Base-by-base conservation (phyloP, 2,113 vertebrate species). In the Machaerirhynchus nigripectus region DNA sequence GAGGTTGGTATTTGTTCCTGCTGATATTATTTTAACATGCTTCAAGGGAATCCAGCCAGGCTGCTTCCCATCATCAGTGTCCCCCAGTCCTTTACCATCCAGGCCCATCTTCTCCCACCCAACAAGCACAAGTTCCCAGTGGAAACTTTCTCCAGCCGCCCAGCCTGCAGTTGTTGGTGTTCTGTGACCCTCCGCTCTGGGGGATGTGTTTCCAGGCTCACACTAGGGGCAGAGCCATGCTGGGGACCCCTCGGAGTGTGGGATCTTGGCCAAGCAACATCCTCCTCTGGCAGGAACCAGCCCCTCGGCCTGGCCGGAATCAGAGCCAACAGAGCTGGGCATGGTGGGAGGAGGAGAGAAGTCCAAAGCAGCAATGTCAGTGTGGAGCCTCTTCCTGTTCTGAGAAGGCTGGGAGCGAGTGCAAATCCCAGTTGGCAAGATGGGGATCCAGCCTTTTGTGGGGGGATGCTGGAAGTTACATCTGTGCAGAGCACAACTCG, bases 281-380 rank as follows among this genome's bases (percentile, higher is more conserved):
- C 33, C 26, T 75, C 19, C 17, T 70, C 52, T 60, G 6, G 57
- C 0, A 20, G 50, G 42, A 75, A 14, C 4, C 27, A 50, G 14
- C 19, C 17, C 65, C 61, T 15, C 7, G 57, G 33, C 23, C 26
- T 0, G 1, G 70, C 78, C 44, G 42, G n/a, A 39, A 23, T 23
- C 14, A 8, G 30, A 21, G n/a, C 3, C 5, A 10, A 20, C 0
- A 0, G n/a, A 56, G 39, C 30, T 57, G 70, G 31, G 31, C 55
- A 6, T 7, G 20, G 4, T 5, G 15, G 7, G 3, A 49, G 11
- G 18, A 27, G 30, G 57, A 64, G 35, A 37, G 39, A n/a, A 46
- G 11, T 2, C 6, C 49, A 63, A 70, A 83, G 76, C 22, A 74
- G 39, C 55, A 55, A 0, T 1, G 3, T 27, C 26, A 1, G 11